These are phyloP conservation scores for Poecile atricapillus DNA, from an alignment of 2,113 vertebrate species.

Conservation along the genomic window DNA sequence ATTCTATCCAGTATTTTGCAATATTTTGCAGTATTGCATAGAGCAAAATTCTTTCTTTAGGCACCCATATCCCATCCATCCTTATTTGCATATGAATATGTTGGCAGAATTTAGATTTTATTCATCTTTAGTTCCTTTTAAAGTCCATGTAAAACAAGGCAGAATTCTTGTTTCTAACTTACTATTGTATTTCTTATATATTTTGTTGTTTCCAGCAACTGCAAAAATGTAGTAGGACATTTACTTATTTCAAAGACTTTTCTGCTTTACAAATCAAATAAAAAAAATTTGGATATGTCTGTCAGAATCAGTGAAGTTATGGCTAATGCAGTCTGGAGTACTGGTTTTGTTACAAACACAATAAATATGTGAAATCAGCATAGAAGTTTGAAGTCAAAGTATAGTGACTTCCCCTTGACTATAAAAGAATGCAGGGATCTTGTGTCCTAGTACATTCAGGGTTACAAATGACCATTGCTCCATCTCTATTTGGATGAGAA, in stretches of 20 bases:
- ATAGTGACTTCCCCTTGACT: not conserved
- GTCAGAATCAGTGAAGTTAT: not conserved
- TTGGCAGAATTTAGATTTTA: not conserved
- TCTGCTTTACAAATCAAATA: not conserved
- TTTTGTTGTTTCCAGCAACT: not conserved
- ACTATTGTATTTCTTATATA: not conserved
- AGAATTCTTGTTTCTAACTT: not conserved
- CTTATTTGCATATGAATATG: not conserved
- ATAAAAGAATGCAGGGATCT: not conserved
- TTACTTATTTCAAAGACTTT: not conserved
- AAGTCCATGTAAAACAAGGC: not conserved
- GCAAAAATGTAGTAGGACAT: not conserved
- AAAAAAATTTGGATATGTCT: not conserved
- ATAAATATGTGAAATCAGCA: not conserved
- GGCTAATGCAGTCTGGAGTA: not conserved
- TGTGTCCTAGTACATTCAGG: not conserved
- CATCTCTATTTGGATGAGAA: not conserved
- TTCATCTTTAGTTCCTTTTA: not conserved
- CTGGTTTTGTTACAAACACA: not conserved
- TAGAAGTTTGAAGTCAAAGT: not conserved
- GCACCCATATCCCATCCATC: not conserved
- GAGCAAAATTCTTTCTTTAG: not conserved
- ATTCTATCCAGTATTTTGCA: not conserved
- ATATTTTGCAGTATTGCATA: not conserved
- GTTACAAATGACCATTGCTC: not conserved